phyloP scores from a whole-genome alignment of 2,113 vertebrate species.

The Ciconia boyciana region DNA sequence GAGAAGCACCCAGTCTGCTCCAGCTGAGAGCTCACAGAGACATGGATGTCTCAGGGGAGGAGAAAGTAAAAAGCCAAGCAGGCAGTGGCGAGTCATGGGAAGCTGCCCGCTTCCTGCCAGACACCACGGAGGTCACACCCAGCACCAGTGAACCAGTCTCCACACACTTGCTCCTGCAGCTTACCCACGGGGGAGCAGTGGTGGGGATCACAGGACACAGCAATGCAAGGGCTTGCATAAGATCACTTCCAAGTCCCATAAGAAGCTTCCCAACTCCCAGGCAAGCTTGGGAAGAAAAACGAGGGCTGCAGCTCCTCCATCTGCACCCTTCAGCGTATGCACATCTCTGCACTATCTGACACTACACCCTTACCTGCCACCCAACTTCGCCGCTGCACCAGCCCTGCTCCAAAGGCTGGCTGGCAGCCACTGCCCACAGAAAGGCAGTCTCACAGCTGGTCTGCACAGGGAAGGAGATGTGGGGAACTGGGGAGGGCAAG shows the following conservation, averaged over 20 bases:
- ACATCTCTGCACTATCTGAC: background rate
- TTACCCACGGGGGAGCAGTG: background rate
- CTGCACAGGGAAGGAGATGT: background rate
- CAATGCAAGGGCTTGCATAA: background rate
- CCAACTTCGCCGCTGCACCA: background rate
- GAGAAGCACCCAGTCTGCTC: background rate
- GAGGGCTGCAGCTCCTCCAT: background rate
- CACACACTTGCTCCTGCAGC: background rate
- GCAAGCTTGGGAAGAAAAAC: background rate
- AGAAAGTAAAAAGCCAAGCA: background rate
- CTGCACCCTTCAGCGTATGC: rapidly evolving
- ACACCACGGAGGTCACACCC: background rate
- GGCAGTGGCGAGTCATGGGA: background rate
- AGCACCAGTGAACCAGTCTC: background rate
- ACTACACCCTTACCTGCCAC: rapidly evolving
- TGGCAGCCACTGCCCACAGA: background rate
- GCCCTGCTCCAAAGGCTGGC: background rate
- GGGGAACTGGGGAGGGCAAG: background rate
- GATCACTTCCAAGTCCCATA: background rate
- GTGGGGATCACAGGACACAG: rapidly evolving
- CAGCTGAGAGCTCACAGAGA: background rate
- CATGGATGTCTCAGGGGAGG: background rate
- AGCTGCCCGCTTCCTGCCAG: background rate
- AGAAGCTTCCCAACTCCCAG: background rate
- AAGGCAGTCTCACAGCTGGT: background rate